A percentile compares a stretch with the other conserved stretches of the same genome.
These are phyloP conservation scores for Tretioscincus oriximinensis DNA, from an alignment of 2,113 vertebrate species.

Conservation along the genomic window DNA sequence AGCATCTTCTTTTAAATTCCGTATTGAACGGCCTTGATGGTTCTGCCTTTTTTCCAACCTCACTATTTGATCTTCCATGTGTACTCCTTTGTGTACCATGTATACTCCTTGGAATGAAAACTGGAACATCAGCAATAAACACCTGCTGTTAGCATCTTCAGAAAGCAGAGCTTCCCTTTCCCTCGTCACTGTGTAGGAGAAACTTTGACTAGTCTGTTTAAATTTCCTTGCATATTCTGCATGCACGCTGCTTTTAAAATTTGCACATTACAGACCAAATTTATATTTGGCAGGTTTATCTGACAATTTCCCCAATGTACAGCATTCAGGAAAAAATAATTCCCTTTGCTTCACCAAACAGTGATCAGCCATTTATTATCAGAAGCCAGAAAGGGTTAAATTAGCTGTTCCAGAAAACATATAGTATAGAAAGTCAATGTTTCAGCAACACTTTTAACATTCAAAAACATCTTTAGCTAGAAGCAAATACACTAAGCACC, in stretches of 20 bases:
- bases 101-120: neutral
- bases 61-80: neutral
- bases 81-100: neutral
- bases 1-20: neutral
- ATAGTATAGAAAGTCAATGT: neutral
- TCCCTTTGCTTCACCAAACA: neutral
- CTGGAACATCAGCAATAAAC: neutral
- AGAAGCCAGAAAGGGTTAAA: conserved; percentile 31
- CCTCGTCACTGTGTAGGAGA: neutral
- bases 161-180: conserved; percentile 1
- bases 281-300: neutral
- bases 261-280: neutral
- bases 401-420: conserved; percentile 14
- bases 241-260: conserved; percentile 14
- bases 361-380: conserved; percentile 16
- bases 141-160: neutral
- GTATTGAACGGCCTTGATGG: neutral
- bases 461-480: conserved; percentile 7
- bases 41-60: neutral
- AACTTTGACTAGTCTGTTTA: neutral
- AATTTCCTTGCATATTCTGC: neutral
- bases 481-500: neutral
- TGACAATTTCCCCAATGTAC: conserved; percentile 17
- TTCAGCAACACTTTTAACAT: neutral
- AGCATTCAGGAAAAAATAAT: conserved; percentile 23